phyloP scores from a whole-genome alignment of 2,797 vertebrate genomes.

The Ceyx erithaca region DNA sequence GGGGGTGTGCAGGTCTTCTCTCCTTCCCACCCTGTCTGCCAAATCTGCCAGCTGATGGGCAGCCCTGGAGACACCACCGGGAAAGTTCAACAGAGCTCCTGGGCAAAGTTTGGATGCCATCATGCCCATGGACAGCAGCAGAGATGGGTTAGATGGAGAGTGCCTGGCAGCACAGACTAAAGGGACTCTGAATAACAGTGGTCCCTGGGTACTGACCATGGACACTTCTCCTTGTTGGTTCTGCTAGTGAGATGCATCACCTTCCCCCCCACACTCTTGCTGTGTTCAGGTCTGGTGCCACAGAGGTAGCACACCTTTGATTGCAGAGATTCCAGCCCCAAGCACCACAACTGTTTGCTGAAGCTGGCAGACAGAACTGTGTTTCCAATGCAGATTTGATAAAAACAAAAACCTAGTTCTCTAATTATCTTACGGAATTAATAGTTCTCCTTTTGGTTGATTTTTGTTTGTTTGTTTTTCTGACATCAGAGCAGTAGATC shows the following conservation, averaged over 20 bases:
- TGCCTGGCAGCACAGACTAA: accelerated
- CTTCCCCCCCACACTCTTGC: not conserved
- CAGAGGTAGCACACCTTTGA: not conserved
- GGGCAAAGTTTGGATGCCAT: not conserved
- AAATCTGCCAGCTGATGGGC: not conserved
- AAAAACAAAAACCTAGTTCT: not conserved
- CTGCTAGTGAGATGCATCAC: not conserved
- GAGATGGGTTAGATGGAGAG: not conserved
- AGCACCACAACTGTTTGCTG: not conserved
- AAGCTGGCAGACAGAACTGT: not conserved
- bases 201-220: not conserved
- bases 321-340: not conserved
- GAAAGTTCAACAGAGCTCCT: not conserved
- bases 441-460: not conserved
- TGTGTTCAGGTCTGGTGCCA: not conserved
- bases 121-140: not conserved
- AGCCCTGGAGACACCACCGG: not conserved
- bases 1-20: accelerated
- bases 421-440: not conserved
- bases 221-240: not conserved
- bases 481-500: not conserved
- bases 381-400: not conserved
- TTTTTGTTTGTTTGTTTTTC: not conserved
- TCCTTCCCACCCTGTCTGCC: not conserved
- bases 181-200: not conserved